phyloP scores from a whole-genome alignment of 2,113 vertebrate species.

The Prolemur simus region DNA sequence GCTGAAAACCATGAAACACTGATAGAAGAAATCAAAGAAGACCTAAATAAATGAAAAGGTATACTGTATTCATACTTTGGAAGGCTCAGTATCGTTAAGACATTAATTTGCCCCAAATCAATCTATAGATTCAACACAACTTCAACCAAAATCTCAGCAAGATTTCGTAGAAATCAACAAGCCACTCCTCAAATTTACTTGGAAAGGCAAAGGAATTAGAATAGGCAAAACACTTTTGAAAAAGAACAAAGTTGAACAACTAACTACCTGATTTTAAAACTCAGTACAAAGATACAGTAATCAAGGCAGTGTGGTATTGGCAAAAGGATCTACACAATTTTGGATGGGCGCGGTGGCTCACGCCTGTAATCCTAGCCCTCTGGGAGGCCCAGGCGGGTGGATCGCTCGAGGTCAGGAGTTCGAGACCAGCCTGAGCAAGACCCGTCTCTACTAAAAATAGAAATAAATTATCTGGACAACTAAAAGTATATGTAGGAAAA shows the following conservation, averaged over 20 bases:
- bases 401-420: too few relatives aligned
- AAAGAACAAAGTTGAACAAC: conserved; percentile 15
- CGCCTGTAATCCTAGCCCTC: too few relatives aligned
- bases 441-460: too few relatives aligned
- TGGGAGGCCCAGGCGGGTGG: too few relatives aligned
- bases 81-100: background rate
- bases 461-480: too few relatives aligned
- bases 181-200: background rate
- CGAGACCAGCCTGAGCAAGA: too few relatives aligned
- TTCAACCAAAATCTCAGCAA: background rate
- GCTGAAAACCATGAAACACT: conserved; percentile 13
- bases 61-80: background rate
- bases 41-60: background rate
- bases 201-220: conserved; percentile 13
- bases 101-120: background rate
- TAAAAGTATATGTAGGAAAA: too few relatives aligned
- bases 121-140: background rate
- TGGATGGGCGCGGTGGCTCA: too few relatives aligned
- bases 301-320: background rate
- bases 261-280: conserved; percentile 18
- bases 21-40: background rate
- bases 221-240: background rate
- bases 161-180: background rate
- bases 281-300: background rate
- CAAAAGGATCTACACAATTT: background rate